Percentiles rank a stretch among this genome's conserved stretches.
Conservation (phyloP, 2,888 invertebrate species). For the Flexamia atlantica region DNA sequence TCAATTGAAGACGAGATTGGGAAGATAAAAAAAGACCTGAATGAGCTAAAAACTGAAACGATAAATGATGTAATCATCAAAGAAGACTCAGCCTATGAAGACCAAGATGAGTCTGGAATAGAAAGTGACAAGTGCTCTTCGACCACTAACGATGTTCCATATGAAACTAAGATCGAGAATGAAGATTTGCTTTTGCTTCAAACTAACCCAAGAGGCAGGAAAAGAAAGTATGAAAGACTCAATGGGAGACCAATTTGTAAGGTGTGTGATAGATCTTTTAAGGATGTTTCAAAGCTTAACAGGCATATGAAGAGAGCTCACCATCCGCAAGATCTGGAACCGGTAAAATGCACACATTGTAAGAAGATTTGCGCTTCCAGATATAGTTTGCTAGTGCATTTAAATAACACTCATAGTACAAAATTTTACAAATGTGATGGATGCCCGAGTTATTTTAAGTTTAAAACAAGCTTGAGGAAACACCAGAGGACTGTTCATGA, state of each 20-base stretch:
- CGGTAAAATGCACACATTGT: neutral
- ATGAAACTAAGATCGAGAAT: neutral
- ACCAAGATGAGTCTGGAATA: neutral
- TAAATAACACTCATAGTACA: neutral
- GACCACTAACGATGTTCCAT: neutral
- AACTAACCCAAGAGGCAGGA: neutral
- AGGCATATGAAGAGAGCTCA: neutral
- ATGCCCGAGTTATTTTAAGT: neutral
- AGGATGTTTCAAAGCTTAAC: neutral
- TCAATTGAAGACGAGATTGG: neutral
- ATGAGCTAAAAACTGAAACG: neutral
- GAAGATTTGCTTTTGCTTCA: too few relatives aligned
- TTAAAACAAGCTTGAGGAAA: neutral
- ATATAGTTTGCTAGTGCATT: neutral
- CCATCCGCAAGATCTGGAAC: neutral
- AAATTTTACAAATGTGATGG: neutral
- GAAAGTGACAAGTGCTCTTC: neutral
- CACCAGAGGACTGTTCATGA: neutral
- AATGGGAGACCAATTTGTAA: neutral
- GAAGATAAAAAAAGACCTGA: neutral
- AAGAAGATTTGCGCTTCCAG: neutral
- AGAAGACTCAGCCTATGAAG: neutral
- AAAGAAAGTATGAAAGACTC: neutral
- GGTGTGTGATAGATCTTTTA: constrained; percentile 4
- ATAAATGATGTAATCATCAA: neutral